Evolutionary conservation across 2,888 invertebrate genomes (phyloP), one percentile per base, ranked within the genome.

Genomic region (Drosophila neutralis): DNA sequence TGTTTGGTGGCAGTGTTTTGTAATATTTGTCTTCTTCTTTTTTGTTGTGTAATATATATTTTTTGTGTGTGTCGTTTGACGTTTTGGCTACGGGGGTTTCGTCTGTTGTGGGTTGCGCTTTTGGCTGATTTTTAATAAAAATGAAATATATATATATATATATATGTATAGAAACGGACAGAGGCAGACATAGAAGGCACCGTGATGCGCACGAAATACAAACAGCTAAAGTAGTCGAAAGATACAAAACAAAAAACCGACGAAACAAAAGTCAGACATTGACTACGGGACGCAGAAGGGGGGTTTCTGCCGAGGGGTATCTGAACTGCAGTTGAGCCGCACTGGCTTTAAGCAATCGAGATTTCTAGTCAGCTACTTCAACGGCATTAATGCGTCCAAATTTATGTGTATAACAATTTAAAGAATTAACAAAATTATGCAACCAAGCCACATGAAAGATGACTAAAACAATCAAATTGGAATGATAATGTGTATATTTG

Each of bases 71-170:
- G 67, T 73, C 79, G 64, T 73, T 79, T 79, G 79, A 80, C 79
- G 79, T 80, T 79, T 80, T 73, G 81, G 78, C 66, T 69, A 42
- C 54, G 67, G 54, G 69, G 58, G 38, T 42, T 53, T 51, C 53
- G 64, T 66, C 69, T 68, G 73, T 80, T 80, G 64, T 66, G 73
- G 65, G 75, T 45, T 72, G 73, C 67, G 63, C 78, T 62, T 69
- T 61, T 79, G 79, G 64, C 81, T 81, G 79, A 79, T 78, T 82
- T 80, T 82, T 82, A 81, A 81, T 82, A 81, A 81, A 81, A 81
- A 80, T 81, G 82, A 81, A 73, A 78, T 78, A 80, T 67, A 45
- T 24, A 24, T 24, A 80, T 67, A 45, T 24, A 45, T 42, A 21
- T 21, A 13, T 18, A 42, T 21, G 69, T 60, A 61, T 33, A 38